These are phyloP conservation scores for Embidobia sp. DNA, from an alignment of 2,888 invertebrate species.

Conservation along the genomic window DNA sequence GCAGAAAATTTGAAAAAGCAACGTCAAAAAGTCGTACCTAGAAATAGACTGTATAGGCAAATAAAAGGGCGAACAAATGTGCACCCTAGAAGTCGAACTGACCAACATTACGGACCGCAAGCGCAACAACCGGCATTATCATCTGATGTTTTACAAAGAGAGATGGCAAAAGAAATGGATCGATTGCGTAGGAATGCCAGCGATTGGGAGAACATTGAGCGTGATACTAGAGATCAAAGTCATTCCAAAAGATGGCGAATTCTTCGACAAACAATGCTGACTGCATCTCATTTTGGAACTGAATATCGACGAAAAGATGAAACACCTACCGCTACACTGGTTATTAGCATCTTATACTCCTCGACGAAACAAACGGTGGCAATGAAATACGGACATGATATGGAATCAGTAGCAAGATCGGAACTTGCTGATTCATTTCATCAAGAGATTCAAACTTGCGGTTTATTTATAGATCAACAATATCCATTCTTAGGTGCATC, in stretches of 20 bases:
- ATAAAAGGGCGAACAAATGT: background rate
- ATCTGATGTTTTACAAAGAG: constrained; percentile 10
- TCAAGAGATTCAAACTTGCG: constrained; percentile 17
- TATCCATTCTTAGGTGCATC: constrained; percentile 38
- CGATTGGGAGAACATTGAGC: constrained; percentile 26
- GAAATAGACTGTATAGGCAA: constrained; percentile 1
- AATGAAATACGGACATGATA: constrained; percentile 44
- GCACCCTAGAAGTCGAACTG: background rate
- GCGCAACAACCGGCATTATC: constrained; percentile 1
- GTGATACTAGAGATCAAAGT: constrained; percentile 31
- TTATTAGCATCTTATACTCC: constrained; percentile 51
- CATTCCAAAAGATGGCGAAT: constrained; percentile 32
- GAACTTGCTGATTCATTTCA: constrained; percentile 17
- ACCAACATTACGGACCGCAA: constrained; percentile 3
- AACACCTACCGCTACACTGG: constrained; percentile 30
- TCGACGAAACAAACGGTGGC: background rate
- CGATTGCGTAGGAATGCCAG: constrained; percentile 1
- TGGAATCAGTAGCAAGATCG: constrained; percentile 33
- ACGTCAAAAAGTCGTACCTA: background rate
- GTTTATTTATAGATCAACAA: constrained; percentile 47
- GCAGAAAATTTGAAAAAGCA: constrained; percentile 1
- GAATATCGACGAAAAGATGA: constrained; percentile 29
- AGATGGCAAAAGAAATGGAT: constrained; percentile 11
- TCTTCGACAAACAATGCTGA: constrained; percentile 27
- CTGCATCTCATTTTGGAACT: constrained; percentile 50